These are phyloP conservation scores for Drosophila bipectinata DNA, from an alignment of 1,140 invertebrate species.

Conservation along the genomic window DNA sequence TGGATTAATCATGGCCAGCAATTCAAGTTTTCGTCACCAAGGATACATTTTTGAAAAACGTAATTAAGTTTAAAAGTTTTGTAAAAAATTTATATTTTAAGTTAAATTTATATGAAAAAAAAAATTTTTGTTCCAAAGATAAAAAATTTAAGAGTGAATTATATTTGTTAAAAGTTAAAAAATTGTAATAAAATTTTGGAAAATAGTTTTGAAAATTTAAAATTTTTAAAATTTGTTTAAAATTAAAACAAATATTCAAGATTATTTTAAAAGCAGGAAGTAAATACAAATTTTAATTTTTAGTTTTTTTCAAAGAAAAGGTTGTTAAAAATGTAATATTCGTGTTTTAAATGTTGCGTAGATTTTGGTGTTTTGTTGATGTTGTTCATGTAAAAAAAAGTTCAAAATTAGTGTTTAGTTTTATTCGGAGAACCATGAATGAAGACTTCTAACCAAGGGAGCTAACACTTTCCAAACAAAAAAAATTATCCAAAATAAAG, in stretches of 20 bases:
- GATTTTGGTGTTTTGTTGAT: conserved; percentile 22
- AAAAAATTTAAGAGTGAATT: too few relatives aligned
- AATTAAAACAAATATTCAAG: too few relatives aligned
- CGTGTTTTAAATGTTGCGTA: conserved; percentile 10
- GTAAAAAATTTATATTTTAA: too few relatives aligned
- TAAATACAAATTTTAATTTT: too few relatives aligned
- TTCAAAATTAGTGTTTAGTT: conserved; percentile 12
- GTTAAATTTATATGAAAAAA: too few relatives aligned
- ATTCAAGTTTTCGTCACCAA: not conserved
- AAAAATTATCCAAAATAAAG: not conserved
- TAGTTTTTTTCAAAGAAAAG: not conserved
- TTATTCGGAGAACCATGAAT: not conserved
- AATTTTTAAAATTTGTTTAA: too few relatives aligned
- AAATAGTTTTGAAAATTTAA: too few relatives aligned
- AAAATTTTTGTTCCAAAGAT: too few relatives aligned
- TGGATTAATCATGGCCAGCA: conserved; percentile 18
- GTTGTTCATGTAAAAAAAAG: conserved; percentile 65
- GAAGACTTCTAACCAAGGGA: not conserved
- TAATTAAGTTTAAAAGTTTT: too few relatives aligned
- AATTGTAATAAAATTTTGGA: too few relatives aligned
- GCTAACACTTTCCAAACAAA: conserved; percentile 23
- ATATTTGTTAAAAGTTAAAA: too few relatives aligned
- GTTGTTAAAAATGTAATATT: not conserved
- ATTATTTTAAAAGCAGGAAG: too few relatives aligned
- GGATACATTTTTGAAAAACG: not conserved